Evolutionary conservation across 1,140 invertebrate genomes (phyloP).

Genomic region (Zaprionus africanus): DNA sequence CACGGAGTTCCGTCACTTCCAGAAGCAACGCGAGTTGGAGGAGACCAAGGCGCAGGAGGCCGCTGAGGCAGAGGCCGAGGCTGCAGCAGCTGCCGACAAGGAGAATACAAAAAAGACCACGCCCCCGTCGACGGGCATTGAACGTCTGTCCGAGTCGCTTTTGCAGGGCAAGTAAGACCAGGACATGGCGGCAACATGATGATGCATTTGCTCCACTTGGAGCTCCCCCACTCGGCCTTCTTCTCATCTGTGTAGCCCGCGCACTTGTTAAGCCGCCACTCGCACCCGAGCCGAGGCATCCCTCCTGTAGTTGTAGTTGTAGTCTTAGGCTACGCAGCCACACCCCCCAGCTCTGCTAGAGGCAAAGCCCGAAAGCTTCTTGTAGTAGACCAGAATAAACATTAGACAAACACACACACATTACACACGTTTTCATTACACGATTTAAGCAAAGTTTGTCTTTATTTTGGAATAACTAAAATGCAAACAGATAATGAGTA

Average conservation of each 20-base stretch:
- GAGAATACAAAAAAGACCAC: conserved; percentile 43
- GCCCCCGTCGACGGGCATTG: conserved; percentile 62
- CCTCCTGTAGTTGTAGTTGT: conserved; percentile 1
- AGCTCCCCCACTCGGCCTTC: background rate
- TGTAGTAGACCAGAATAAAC: background rate
- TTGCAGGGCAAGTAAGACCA: conserved; percentile 58
- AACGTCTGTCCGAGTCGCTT: conserved; percentile 71
- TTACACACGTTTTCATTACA: background rate
- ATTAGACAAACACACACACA: background rate
- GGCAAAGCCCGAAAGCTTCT: background rate
- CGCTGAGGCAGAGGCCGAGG: conserved; percentile 63
- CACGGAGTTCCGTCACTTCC: conserved; percentile 88
- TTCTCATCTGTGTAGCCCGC: background rate
- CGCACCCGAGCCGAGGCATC: background rate
- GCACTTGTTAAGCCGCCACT: background rate
- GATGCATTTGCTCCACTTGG: conserved; percentile 4
- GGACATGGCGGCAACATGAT: background rate
- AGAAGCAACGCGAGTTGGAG: conserved; percentile 84
- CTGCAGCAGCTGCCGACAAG: conserved; percentile 52
- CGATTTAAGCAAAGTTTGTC: conserved; percentile 2
- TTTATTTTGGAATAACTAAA: background rate
- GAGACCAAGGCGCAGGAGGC: conserved; percentile 68
- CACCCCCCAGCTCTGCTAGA: conserved; percentile 1
- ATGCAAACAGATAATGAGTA: background rate
- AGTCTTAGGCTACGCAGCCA: conserved; percentile 1